Evolutionary conservation across 2,888 invertebrate genomes (phyloP), one percentile per base, ranked within the genome.

Genomic region (Hanleya hanleyi): DNA sequence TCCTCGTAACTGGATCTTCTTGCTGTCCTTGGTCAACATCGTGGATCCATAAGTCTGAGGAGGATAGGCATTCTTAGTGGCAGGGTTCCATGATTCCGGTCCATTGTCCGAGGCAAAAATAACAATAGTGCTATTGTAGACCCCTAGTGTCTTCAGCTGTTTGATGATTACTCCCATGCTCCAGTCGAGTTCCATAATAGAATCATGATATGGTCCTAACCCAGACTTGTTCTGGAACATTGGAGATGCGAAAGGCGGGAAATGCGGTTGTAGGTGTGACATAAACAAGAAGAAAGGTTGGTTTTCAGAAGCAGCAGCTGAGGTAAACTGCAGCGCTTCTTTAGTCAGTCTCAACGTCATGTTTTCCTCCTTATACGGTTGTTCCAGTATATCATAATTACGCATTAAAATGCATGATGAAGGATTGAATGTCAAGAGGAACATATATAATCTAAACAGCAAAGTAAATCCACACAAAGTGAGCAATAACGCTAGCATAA

Each of bases 91-190:
- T 5, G 51, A 35, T 12, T 61, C 65, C 50, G 70, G 71, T 26
- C 74, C 71, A 72, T 74, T 77, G 61, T 77, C 74, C 4, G 77
- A 77, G 5, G 72, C 37, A 66, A 77, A 77, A 7, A 74, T 72
- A 5, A 72, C 65, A 1, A 72, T 12, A 2, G 77, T 77, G 35
- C 72, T 64, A 26, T 70, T 57, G 22, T 67, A 37, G 18, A 77
- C 5, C 22, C 67, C 69, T 57, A 51, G 49, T 6, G 64, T 36
- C 29, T 77, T 41, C 5, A 77, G 49, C 9, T 74, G 49, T 36
- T 70, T 33, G 36, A 77, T 32, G 4, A 77, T 66, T 29, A 70
- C 57, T 5, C 77, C 77, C 41, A 74, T 66, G 68, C 77, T 74
- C 74, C 74, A 74, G 47, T 77, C 77, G 32, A 77, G 6, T 67